These are phyloP conservation scores for Elachura formosa DNA, from an alignment of 2,113 vertebrate species.

Conservation along the genomic window DNA sequence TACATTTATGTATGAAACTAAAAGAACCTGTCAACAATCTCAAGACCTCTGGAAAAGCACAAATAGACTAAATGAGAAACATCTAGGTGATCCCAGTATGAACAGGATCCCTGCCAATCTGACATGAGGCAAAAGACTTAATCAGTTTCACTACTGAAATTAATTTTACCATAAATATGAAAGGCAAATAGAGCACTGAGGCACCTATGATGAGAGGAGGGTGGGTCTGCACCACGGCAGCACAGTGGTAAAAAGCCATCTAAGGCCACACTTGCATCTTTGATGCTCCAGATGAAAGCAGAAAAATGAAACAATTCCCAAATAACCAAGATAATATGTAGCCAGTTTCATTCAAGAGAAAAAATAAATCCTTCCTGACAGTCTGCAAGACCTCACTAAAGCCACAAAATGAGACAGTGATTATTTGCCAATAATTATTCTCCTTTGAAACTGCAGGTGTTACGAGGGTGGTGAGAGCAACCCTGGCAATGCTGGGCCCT, in stretches of 20 bases:
- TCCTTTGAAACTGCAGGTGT: not conserved
- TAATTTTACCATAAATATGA: not conserved
- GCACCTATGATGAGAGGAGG: not conserved
- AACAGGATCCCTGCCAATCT: not conserved
- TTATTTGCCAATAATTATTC: constrained; percentile 38
- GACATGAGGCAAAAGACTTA: not conserved
- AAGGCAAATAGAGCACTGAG: not conserved
- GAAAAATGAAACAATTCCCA: constrained; percentile 17
- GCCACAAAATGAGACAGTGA: not conserved
- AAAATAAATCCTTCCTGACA: constrained; percentile 29
- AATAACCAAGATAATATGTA: constrained; percentile 10
- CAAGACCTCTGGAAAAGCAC: not conserved
- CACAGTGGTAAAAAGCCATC: not conserved
- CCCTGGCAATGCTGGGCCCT: not conserved
- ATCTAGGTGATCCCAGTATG: not conserved
- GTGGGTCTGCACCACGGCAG: not conserved
- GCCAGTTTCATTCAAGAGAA: constrained; percentile 8
- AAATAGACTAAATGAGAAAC: not conserved
- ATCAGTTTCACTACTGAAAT: not conserved
- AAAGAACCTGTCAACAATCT: not conserved
- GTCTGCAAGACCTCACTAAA: not conserved
- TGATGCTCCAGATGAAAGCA: not conserved
- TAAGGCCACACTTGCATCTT: not conserved
- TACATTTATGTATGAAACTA: not conserved
- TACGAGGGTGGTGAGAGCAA: not conserved